phyloP scores from a whole-genome alignment of 2,888 invertebrate species.

The Melanchra persicariae region DNA sequence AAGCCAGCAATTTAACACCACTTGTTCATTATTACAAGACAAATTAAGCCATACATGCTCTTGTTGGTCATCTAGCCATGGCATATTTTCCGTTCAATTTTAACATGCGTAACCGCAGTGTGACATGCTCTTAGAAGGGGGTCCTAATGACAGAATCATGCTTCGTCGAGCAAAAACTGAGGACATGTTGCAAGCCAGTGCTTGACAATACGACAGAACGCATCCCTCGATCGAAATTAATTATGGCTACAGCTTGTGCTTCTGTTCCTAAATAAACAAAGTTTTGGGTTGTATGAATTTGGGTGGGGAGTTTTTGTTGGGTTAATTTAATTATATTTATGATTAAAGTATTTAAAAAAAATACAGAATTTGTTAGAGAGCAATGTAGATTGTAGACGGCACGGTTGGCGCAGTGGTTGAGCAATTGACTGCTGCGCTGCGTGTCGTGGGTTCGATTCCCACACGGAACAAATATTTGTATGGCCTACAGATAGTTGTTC shows the following conservation, averaged over 20 bases:
- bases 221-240: conserved; percentile 77
- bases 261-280: conserved; percentile 47
- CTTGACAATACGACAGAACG: conserved; percentile 70
- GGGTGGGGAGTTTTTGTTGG: not conserved
- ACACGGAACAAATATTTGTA: too few species aligned
- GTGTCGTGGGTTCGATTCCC: too few species aligned
- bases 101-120: conserved; percentile 63
- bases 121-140: conserved; percentile 72
- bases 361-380: not conserved
- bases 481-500: too few species aligned
- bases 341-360: not conserved
- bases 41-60: conserved; percentile 63
- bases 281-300: conserved; percentile 31
- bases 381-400: too few species aligned
- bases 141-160: conserved; percentile 76
- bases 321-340: conserved; percentile 17
- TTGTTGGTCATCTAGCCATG: conserved; percentile 62
- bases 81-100: conserved; percentile 67
- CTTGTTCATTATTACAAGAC: conserved; percentile 47
- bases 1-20: conserved; percentile 57
- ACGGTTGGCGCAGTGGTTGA: too few species aligned
- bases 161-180: conserved; percentile 78
- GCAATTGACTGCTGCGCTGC: too few species aligned
- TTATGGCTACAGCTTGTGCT: conserved; percentile 59
- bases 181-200: conserved; percentile 70